Evolutionary conservation across 30 jellyfish, hydroid and myxozoan species (phyloP).

Genomic region (Nemopilema nomurai): DNA sequence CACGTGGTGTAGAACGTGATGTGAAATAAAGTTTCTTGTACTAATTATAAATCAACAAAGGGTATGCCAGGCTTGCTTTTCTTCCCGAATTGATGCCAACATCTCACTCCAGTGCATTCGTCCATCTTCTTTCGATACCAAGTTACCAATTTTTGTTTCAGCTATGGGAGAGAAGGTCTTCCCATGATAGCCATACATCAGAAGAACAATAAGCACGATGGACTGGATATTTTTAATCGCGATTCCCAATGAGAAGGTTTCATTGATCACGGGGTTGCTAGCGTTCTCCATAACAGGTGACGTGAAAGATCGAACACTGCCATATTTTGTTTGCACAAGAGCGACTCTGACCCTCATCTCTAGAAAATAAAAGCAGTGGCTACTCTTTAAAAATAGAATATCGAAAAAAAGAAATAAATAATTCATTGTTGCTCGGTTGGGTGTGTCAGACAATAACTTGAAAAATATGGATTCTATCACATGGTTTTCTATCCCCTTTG

Average conservation of each 20-base stretch:
- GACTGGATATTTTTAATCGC: constrained; percentile 18
- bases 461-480: too few relatives aligned
- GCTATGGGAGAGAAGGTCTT: constrained; percentile 27
- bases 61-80: constrained; percentile 19
- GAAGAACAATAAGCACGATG: neutral
- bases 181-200: constrained; percentile 21
- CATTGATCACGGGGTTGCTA: constrained; percentile 11
- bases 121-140: constrained; percentile 11
- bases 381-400: too few relatives aligned
- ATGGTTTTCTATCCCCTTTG: too few relatives aligned
- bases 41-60: neutral
- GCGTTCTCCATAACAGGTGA: constrained; percentile 18
- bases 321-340: constrained; percentile 17
- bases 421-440: neutral
- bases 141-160: constrained; percentile 24
- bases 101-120: constrained; percentile 24
- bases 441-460: too few relatives aligned
- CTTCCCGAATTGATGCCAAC: constrained; percentile 11
- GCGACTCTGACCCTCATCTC: constrained; percentile 23
- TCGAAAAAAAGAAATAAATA: neutral
- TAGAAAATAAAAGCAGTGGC: too few relatives aligned
- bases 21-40: neutral
- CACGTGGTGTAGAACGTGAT: neutral
- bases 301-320: constrained; percentile 43
- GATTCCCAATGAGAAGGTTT: constrained; percentile 21